Evolutionary conservation across 2,113 vertebrate species (phyloP).

Genomic region (Xiphophorus maculatus): DNA sequence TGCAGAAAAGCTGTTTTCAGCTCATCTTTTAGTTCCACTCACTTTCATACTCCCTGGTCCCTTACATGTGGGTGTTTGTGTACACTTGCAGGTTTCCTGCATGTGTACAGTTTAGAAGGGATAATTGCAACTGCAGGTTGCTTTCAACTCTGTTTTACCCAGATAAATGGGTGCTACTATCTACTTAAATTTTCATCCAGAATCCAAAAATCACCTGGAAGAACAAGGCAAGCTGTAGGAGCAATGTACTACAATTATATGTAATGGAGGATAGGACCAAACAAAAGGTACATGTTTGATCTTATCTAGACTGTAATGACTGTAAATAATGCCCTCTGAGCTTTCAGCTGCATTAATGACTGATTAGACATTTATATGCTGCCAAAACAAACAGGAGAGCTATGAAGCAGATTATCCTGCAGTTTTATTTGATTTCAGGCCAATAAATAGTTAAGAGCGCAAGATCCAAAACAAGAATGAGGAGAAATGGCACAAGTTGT

Average conservation of each 20-base stretch:
- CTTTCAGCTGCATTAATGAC: conserved; percentile 19
- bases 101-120: conserved; percentile 13
- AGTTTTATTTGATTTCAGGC: neutral
- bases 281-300: conserved; percentile 9
- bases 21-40: no score
- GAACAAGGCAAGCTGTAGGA: conserved; percentile 32
- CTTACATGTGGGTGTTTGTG: conserved; percentile 15
- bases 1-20: no score
- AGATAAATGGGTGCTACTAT: conserved; percentile 4
- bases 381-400: neutral
- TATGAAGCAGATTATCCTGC: neutral
- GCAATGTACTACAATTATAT: conserved; percentile 55
- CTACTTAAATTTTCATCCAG: conserved; percentile 29
- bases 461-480: neutral
- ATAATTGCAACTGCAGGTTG: conserved; percentile 4
- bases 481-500: no score
- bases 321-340: conserved; percentile 35
- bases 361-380: conserved; percentile 4
- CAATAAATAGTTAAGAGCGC: neutral
- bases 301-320: conserved; percentile 33
- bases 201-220: neutral
- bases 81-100: conserved; percentile 1
- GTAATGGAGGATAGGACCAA: conserved; percentile 35
- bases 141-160: conserved; percentile 5
- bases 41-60: neutral